phyloP scores from a whole-genome alignment of 2,797 vertebrate genomes.

The Furcifer pardalis region DNA sequence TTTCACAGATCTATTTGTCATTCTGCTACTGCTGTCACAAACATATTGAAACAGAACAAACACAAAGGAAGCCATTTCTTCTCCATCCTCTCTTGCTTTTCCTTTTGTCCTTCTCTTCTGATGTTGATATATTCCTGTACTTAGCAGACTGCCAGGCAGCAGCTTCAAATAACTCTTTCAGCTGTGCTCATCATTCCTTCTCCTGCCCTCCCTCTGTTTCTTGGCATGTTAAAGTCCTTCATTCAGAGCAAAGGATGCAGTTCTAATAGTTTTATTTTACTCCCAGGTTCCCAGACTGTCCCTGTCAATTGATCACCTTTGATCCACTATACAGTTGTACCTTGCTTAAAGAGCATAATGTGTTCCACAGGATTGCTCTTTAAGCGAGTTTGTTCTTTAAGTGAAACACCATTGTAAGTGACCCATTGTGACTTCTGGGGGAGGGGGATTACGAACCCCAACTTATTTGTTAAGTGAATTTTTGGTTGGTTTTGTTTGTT shows the following conservation, averaged over 20 bases:
- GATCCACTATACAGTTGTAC: no score
- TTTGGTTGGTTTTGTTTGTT: no score
- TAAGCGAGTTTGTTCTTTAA: no score
- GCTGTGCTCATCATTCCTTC: not conserved
- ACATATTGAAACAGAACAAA: not conserved
- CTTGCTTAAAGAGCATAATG: no score
- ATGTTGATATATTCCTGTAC: not conserved
- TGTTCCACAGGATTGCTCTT: no score
- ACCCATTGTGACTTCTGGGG: no score
- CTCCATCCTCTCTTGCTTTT: not conserved
- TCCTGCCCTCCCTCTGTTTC: not conserved
- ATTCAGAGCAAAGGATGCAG: fast-evolving
- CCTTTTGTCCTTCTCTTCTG: not conserved
- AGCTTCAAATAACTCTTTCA: not conserved
- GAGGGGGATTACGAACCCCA: no score
- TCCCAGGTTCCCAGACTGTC: fast-evolving
- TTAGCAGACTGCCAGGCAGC: not conserved
- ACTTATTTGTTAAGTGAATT: no score
- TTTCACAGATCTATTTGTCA: not conserved
- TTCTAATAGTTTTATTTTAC: not conserved
- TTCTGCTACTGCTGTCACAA: not conserved
- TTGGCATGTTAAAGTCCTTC: fast-evolving
- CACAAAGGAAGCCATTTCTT: not conserved
- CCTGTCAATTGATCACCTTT: not conserved
- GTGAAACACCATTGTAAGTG: no score